Evolutionary conservation across 2,797 vertebrate species (phyloP).

Genomic region (Steatocranus sp.): DNA sequence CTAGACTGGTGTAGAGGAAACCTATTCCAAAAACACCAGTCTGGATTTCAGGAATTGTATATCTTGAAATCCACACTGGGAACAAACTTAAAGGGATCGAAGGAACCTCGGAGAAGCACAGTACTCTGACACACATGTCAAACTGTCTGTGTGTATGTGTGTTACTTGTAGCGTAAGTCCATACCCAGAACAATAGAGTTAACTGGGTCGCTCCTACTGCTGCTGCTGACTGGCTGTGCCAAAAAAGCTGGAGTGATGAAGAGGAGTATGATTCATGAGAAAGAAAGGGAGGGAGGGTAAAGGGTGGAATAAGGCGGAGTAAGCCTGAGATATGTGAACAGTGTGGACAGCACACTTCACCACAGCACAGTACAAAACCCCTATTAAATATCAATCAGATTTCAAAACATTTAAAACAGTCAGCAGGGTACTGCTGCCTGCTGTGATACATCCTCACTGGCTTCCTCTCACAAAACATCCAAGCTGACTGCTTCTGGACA

Average conservation of each 20-base stretch:
- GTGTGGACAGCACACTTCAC: not conserved
- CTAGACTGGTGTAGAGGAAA: not conserved
- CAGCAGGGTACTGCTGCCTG: not conserved
- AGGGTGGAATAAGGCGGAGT: not conserved
- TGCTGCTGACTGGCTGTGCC: slow-evolving; percentile 23
- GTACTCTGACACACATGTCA: slow-evolving; percentile 11
- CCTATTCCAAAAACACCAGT: not conserved
- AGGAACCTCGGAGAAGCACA: not conserved
- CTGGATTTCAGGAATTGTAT: not conserved
- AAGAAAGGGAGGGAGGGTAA: not conserved
- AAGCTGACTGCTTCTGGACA: not conserved
- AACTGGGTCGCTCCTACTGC: slow-evolving; percentile 54
- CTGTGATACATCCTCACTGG: slow-evolving; percentile 28
- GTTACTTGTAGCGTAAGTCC: slow-evolving; percentile 20
- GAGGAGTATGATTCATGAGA: slow-evolving; percentile 5
- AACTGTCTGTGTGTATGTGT: not conserved
- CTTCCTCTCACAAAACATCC: slow-evolving; percentile 12
- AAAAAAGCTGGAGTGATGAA: slow-evolving; percentile 63
- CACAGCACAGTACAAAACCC: not conserved
- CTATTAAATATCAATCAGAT: not conserved
- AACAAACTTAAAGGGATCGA: not conserved
- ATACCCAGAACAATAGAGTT: slow-evolving; percentile 56
- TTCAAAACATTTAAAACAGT: not conserved
- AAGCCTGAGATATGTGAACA: not conserved
- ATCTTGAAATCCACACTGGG: not conserved